A percentile compares a stretch with the other conserved stretches of the same genome.
Evolutionary conservation across 1,140 invertebrate genomes (phyloP).

Genomic region (Drosophila saltans): DNA sequence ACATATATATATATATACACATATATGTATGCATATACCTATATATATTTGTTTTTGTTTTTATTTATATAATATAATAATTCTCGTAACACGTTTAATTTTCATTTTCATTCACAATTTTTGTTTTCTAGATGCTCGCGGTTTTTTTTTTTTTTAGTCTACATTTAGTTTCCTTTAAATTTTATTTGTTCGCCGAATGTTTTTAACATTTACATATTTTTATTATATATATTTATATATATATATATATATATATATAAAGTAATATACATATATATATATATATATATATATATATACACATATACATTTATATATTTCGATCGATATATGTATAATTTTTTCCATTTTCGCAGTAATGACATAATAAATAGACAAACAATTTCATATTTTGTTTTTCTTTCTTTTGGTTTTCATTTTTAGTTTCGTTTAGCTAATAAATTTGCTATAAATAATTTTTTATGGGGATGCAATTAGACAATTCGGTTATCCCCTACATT

Average conservation of each 20-base stretch:
- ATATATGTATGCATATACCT: conserved; percentile 9
- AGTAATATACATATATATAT: not conserved
- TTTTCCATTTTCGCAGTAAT: conserved; percentile 15
- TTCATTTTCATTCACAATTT: conserved; percentile 11
- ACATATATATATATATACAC: conserved; percentile 15
- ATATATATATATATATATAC: conserved; percentile 10
- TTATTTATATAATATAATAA: conserved; percentile 17
- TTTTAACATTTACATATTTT: conserved; percentile 15
- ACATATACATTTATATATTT: conserved; percentile 2
- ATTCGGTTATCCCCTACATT: conserved; percentile 17
- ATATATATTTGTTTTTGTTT: conserved; percentile 2
- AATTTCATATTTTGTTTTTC: conserved; percentile 34
- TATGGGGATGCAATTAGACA: not conserved
- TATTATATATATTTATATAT: not conserved
- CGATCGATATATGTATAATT: not conserved
- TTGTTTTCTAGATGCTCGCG: conserved; percentile 11
- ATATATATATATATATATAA: conserved; percentile 11
- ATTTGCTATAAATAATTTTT: conserved; percentile 41
- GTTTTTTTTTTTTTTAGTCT: conserved; percentile 6
- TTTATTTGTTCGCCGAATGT: conserved; percentile 21
- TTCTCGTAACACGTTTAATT: conserved; percentile 22
- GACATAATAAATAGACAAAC: conserved; percentile 50
- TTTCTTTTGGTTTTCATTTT: conserved; percentile 24
- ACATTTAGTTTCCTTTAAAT: conserved; percentile 19
- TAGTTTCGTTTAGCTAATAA: conserved; percentile 37